Conservation (phyloP, 2,797 vertebrate genomes). For the Buceros bicornis region DNA sequence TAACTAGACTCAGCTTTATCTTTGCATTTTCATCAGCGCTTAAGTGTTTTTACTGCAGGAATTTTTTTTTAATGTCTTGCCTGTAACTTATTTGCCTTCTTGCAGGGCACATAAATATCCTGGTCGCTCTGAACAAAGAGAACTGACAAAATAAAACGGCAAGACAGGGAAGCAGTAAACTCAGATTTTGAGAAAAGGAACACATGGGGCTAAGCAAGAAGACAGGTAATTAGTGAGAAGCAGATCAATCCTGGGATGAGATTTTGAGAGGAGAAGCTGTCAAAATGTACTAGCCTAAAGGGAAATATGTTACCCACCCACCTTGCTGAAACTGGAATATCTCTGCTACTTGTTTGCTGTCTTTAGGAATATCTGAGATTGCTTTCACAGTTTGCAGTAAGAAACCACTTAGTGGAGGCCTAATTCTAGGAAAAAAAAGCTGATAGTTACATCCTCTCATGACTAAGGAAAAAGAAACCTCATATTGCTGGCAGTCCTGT, state of each 20-base stretch:
- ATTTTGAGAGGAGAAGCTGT: conserved; percentile 10
- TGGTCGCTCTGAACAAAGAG: neutral
- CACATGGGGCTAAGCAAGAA: neutral
- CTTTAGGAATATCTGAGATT: neutral
- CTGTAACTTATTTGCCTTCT: neutral
- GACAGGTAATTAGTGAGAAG: neutral
- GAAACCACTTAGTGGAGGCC: neutral
- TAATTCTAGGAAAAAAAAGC: neutral
- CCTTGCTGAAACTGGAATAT: neutral
- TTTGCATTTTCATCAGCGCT: neutral
- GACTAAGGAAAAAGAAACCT: neutral
- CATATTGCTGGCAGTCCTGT: neutral
- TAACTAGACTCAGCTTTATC: neutral
- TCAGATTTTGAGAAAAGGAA: neutral
- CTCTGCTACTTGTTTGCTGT: neutral
- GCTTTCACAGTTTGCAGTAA: neutral
- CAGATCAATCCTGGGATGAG: neutral
- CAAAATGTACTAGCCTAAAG: neutral
- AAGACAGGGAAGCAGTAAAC: neutral
- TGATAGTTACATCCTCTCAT: neutral
- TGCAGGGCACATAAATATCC: neutral
- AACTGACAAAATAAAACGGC: neutral
- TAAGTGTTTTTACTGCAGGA: neutral
- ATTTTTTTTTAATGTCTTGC: neutral
- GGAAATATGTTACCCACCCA: neutral